Base-by-base conservation (phyloP, 2,888 invertebrate genomes). In the Limnephilus marmoratus region DNA sequence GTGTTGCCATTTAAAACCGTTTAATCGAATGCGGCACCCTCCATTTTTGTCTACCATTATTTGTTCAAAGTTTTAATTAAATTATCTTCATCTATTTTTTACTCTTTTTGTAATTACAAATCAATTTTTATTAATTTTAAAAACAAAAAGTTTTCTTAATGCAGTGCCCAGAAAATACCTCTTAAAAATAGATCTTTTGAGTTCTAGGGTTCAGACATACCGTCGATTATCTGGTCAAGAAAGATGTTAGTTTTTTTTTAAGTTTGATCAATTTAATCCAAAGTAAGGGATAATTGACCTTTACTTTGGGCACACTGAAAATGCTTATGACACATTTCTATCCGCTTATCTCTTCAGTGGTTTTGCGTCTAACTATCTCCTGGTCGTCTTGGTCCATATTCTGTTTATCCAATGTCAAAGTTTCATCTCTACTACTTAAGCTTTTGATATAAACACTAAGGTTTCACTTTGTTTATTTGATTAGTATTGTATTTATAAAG, bases 401-500 rank as follows among this genome's bases (percentile, higher is more conserved):
- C n/a, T 68, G 68, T n/a, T 0, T 68, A 24, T 68, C 9, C 68
- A 68, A n/a, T 68, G 68, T 68, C n/a, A 68, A 68, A 24, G 68
- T 68, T 68, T 68, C 68, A 68, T 68, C 68, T 24, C 37, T 88
- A 68, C 88, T 88, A 88, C 88, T 88, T 88, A 88, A 68, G 88
- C 68, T 88, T 88, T 86, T 86, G 41, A 49, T 86, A 49, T 83
- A 83, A 83, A 83, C 24, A 83, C 37, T 68, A 83, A 41, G 34
- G 18, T 83, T 86, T 86, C 86, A 86, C 45, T 5, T 68, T 68
- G 53, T 68, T 68, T 68, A 18, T 68, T 68, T 68, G 24, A 29
- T 68, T 88, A 88, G 68, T 88, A 88, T 88, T 68, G 29, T 88
- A 88, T 88, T 88, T 88, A 88, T 88, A 68, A 45, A 88, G n/a